Conservation (phyloP, 2,113 vertebrate species). For the Hippocampus barbouri region DNA sequence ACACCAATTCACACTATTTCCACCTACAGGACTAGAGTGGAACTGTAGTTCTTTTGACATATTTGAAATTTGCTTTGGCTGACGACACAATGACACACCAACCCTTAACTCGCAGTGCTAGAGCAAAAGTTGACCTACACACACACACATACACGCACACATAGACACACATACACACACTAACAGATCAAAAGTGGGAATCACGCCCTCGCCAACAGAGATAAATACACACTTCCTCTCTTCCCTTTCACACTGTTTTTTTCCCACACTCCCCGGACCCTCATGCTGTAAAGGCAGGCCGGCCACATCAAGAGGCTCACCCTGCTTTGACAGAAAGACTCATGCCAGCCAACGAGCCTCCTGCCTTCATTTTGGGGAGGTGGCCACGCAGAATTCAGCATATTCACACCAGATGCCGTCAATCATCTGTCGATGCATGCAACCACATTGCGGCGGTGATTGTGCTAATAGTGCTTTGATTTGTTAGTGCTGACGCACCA, state of each 20-base stretch:
- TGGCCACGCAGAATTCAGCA: background rate
- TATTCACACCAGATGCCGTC: slow-evolving; percentile 22
- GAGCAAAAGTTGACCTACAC: slow-evolving; percentile 25
- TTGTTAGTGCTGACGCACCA: background rate
- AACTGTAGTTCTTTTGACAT: background rate
- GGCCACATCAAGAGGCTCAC: slow-evolving; percentile 71
- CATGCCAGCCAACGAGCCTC: slow-evolving; percentile 19
- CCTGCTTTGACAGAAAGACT: slow-evolving; percentile 54
- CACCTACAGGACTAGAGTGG: background rate
- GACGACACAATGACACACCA: slow-evolving; percentile 42
- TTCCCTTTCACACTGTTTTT: slow-evolving; percentile 59
- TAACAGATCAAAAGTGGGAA: slow-evolving; percentile 66
- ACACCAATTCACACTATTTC: background rate
- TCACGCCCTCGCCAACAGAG: slow-evolving; percentile 67
- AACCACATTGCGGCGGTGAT: slow-evolving; percentile 3
- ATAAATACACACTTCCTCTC: slow-evolving; percentile 76
- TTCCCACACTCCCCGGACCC: slow-evolving; percentile 68
- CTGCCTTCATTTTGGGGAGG: slow-evolving; percentile 16
- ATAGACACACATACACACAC: background rate
- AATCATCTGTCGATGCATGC: slow-evolving; percentile 2
- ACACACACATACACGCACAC: slow-evolving; percentile 33
- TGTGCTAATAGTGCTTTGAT: background rate
- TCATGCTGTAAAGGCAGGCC: slow-evolving; percentile 34
- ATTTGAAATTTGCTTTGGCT: slow-evolving; percentile 16
- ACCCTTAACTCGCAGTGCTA: slow-evolving; percentile 17